These are phyloP conservation scores for Hesperophylax magnus DNA, from an alignment of 1,140 invertebrate species.

Conservation along the genomic window DNA sequence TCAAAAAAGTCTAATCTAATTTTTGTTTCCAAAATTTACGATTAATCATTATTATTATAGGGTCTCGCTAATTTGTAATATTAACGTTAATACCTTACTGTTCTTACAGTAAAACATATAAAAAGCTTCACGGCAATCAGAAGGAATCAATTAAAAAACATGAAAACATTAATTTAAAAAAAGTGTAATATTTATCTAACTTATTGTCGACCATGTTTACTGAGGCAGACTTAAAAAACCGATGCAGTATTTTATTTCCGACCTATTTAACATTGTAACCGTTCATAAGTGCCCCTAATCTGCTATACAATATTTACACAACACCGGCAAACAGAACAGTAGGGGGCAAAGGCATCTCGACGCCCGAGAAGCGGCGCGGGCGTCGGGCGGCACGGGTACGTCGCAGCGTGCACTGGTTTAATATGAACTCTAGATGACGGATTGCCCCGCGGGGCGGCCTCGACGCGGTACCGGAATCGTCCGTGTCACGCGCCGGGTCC, in stretches of 20 bases:
- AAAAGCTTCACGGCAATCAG: too few relatives aligned
- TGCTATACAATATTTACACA: slow-evolving; percentile 23
- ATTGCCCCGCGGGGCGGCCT: slow-evolving; percentile 29
- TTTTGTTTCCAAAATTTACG: too few relatives aligned
- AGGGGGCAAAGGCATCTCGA: too few relatives aligned
- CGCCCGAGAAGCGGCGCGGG: background rate
- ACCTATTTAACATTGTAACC: background rate
- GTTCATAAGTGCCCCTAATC: background rate
- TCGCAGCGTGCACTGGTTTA: slow-evolving; percentile 37
- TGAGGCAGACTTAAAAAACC: background rate
- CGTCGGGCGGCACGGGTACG: background rate
- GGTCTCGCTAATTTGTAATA: too few relatives aligned
- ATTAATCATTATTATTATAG: too few relatives aligned
- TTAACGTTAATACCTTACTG: too few relatives aligned
- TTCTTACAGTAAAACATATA: too few relatives aligned
- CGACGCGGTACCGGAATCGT: background rate
- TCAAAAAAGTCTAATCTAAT: too few relatives aligned
- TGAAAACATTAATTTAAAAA: too few relatives aligned
- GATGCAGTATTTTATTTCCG: background rate
- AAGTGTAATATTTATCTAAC: too few relatives aligned
- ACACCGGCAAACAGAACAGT: background rate
- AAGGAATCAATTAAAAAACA: too few relatives aligned
- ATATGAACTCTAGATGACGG: slow-evolving; percentile 49
- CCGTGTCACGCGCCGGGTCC: background rate
- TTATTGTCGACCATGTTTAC: too few relatives aligned